Base-by-base conservation (phyloP, 2,888 invertebrate genomes). In the Pristionchus fissidentatus region DNA sequence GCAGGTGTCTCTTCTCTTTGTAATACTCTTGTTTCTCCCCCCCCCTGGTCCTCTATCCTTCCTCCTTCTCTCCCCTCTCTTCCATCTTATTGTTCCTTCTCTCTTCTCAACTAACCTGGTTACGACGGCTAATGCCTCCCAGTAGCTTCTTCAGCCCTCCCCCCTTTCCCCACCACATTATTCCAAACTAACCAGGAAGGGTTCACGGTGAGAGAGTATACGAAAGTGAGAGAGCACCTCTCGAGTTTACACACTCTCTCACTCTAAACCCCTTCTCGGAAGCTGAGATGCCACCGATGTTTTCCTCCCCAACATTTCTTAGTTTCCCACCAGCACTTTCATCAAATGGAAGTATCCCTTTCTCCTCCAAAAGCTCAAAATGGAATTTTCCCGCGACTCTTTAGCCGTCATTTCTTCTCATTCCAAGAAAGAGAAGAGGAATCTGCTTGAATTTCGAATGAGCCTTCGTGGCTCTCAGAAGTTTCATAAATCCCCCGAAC, bases 311-410 rank as follows among this genome's bases (percentile, higher is more conserved):
- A n/a, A n/a, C n/a, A n/a, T n/a, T n/a, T n/a, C n/a, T n/a, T n/a
- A n/a, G 55, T 43, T 70, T 70, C 41, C 70, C 41, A 70, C 70
- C 70, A 70, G 13, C 43, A 41, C 43, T 70, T 70, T 38, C 38
- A 3, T 19, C 15, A n/a, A 10, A 32, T 70, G 41, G 19, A 41
- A 10, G 70, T n/a, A 70, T 38, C 70, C 70, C 35, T 32, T 26
- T 7, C n/a, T 57, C 26, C 57, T 60, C 60, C 29, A 0, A 15
- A 41, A 41, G 41, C 38, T 70, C 43, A 10, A 41, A 70, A 70
- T 41, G 41, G 41, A 38, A 7, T 38, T 35, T 70, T 70, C 70
- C 26, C 70, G 41, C 70, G 41, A 70, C 66, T 66, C 66, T 66
- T 66, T 66, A 41, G 62, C 0, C 41, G 41, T 32, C 38, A 29